Evolutionary conservation across 2,797 vertebrate species (phyloP).

Genomic region (Pteropus rufus): DNA sequence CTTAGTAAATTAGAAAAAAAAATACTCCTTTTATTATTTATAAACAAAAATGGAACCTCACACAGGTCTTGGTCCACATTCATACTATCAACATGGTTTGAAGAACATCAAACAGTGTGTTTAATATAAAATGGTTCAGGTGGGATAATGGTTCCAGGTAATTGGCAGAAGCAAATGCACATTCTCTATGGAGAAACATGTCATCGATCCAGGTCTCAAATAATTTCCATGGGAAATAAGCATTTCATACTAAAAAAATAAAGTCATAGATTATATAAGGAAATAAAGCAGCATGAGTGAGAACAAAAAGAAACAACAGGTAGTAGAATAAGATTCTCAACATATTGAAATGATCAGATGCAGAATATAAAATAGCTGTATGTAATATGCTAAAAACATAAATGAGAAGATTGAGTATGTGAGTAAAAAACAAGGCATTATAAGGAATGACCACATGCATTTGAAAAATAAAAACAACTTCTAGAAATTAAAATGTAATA

Average conservation of each 20-base stretch:
- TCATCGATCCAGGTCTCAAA: neutral
- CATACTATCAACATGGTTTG: neutral
- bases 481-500: conserved; percentile 1
- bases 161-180: neutral
- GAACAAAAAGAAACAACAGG: neutral
- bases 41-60: neutral
- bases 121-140: neutral
- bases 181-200: neutral
- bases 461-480: neutral
- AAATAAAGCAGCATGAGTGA: neutral
- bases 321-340: neutral
- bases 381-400: neutral
- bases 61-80: neutral
- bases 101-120: neutral
- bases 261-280: neutral
- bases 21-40: neutral
- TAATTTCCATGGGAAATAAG: neutral
- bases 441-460: neutral
- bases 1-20: neutral
- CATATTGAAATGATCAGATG: neutral
- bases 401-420: neutral
- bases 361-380: neutral
- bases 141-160: neutral
- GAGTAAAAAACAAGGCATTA: neutral
- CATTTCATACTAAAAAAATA: neutral